Evolutionary conservation across 2,797 vertebrate species (phyloP).

Genomic region (Paramormyrops hopkinsi): DNA sequence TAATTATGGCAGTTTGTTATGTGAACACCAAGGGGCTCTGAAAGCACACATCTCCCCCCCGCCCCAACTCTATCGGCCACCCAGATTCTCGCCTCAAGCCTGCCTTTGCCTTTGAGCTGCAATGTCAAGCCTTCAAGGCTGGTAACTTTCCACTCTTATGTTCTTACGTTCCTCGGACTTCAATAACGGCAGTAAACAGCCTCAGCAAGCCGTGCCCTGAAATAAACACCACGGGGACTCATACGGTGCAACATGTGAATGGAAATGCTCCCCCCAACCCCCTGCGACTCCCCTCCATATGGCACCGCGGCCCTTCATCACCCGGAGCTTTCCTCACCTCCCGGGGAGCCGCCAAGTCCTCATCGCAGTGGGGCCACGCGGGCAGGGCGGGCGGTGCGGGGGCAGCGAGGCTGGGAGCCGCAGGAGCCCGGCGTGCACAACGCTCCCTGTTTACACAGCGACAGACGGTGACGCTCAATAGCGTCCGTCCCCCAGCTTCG

Average conservation of each 20-base stretch:
- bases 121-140: neutral
- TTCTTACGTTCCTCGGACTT: neutral
- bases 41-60: neutral
- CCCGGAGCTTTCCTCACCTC: conserved; percentile 21
- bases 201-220: neutral
- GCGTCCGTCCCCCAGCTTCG: conserved; percentile 53
- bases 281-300: conserved; percentile 7
- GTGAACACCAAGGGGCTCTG: neutral
- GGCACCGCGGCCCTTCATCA: neutral
- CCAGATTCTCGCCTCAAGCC: neutral
- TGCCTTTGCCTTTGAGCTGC: neutral
- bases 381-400: conserved; percentile 39
- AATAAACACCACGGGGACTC: neutral
- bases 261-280: neutral
- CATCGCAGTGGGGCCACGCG: conserved; percentile 47
- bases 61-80: neutral
- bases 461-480: conserved; percentile 51
- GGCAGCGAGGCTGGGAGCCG: conserved; percentile 43
- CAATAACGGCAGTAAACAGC: neutral
- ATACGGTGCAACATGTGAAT: neutral
- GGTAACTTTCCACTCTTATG: neutral
- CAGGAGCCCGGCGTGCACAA: neutral
- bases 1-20: neutral
- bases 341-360: conserved; percentile 16
- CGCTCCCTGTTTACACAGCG: conserved; percentile 54